Evolutionary conservation across 2,113 vertebrate species (phyloP), one percentile per base, ranked within the genome.

Genomic region (Antidorcas marsupialis): DNA sequence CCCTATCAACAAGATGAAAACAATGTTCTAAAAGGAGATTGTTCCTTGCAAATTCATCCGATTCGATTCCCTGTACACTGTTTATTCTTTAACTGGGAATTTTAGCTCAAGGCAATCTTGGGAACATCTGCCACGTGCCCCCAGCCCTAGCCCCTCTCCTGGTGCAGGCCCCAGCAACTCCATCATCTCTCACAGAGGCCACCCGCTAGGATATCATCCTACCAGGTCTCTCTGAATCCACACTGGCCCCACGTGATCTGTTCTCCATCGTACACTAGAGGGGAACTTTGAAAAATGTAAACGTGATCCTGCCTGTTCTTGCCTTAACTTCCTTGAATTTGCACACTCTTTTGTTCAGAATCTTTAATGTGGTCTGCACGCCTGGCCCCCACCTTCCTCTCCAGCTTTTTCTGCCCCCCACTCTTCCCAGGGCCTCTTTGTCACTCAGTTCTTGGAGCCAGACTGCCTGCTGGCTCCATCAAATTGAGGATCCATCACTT

Each of bases 341-440:
- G 39, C 39, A 91, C 17, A 19, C 50, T 25, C 52, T 45, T 0
- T 39, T 47, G 30, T 76, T 53, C 50, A 91, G 76, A 84, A 45
- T 33, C 74, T 17, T 59, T 15, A 53, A 28, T 6, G 1, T 5
- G 3, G 19, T 53, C 78, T 85, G 36, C 57, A n/a, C 1, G 14
- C n/a, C 83, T 8, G 25, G 39, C 47, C 9, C 11, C n/a, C 15
- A 12, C 30, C 28, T 76, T 55, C 50, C 83, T 43, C 47, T 25
- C 25, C 6, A 5, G 21, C 39, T 57, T 11, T 6, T 3, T 43
- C 81, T 5, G 0, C 19, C n/a, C 67, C 2, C 2, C 2, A 3
- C 33, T 27, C 36, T 43, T 45, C 55, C 64, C 17, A 55, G 87
- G 7, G 13, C 30, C n/a, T 82, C 39, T 36, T 19, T 47, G 57